Evolutionary conservation across 2,113 vertebrate species (phyloP), one percentile per base, ranked within the genome.

Genomic region (Lagenorhynchus albirostris): DNA sequence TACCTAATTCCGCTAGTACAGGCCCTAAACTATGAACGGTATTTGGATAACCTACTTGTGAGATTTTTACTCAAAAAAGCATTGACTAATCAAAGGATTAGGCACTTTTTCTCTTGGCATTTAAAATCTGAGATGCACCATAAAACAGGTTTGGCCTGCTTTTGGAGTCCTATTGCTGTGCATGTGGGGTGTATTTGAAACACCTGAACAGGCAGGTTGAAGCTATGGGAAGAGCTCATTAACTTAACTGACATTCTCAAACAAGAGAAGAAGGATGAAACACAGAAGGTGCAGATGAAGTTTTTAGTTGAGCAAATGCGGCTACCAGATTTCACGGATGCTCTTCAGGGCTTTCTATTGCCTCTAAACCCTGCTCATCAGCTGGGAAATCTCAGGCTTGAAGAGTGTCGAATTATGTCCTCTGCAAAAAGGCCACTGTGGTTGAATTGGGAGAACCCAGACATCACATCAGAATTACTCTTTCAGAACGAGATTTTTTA

Each of bases 401-500:
- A 99, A 98, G 99, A 99, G 95, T 99, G 99, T 98, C 99, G 99
- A 96, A 99, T 99, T 98, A 99, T 99, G 99, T 99, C 99, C 20
- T 99, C 99, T 96, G 99, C 99, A 74, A 99, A 99, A 98, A 99
- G 99, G 79, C 99, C 99, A 0, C 97, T 99, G 97, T 99, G 99
- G 99, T 98, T 99, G 97, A 99, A 99, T 98, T 99, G 99, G 99
- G 99, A 99, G 98, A 99, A 99, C 97, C 99, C 99, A 93, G 99
- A 99, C 98, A 99, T 99, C 97, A 99, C 99, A 99, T 99, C 99
- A 38, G 99, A 99, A 97, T 98, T 99, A 96, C 99, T 99, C 91
- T 99, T 99, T 98, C 99, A 99, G 98, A 99, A 99, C 98, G 99
- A 99, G 98, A 99, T 99, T 98, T 99, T 99, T 98, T 99, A 99